Evolutionary conservation across 1,140 invertebrate genomes (phyloP).

Genomic region (Nasonia longicornis): DNA sequence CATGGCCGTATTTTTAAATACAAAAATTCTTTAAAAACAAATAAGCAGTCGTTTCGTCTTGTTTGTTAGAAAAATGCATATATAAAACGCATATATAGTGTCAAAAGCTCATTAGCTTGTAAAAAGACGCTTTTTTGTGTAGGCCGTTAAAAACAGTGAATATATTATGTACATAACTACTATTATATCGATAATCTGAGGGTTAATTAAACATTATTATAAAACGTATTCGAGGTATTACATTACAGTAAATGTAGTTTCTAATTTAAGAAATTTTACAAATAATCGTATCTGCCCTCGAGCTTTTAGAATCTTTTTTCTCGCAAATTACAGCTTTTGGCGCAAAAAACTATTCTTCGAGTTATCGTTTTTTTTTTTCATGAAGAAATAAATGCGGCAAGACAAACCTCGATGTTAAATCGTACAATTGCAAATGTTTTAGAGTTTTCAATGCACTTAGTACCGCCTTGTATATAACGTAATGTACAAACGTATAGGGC

Average conservation of each 20-base stretch:
- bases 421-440: not conserved
- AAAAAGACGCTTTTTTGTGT: not conserved
- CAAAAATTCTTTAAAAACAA: not conserved
- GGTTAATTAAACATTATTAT: constrained; percentile 41
- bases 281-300: constrained; percentile 8
- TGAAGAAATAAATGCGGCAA: not conserved
- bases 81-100: not conserved
- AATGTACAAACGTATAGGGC: not conserved
- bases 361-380: not conserved
- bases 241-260: constrained; percentile 20
- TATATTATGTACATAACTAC: constrained; percentile 2
- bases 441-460: not conserved
- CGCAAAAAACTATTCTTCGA: not conserved
- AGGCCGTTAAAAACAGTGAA: constrained; percentile 23
- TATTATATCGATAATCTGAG: constrained; percentile 44
- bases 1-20: constrained; percentile 5
- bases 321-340: not conserved
- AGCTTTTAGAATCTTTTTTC: not conserved
- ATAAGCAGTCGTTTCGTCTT: not conserved
- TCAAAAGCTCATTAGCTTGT: not conserved
- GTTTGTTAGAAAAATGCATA: not conserved
- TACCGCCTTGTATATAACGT: not conserved
- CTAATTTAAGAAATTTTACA: constrained; percentile 25
- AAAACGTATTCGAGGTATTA: constrained; percentile 14
- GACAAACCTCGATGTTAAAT: not conserved